Evolutionary conservation across 30 jellyfish, hydroid and myxozoan species (phyloP), one percentile per base, ranked within the genome.

Genomic region (Cassiopea andromeda): DNA sequence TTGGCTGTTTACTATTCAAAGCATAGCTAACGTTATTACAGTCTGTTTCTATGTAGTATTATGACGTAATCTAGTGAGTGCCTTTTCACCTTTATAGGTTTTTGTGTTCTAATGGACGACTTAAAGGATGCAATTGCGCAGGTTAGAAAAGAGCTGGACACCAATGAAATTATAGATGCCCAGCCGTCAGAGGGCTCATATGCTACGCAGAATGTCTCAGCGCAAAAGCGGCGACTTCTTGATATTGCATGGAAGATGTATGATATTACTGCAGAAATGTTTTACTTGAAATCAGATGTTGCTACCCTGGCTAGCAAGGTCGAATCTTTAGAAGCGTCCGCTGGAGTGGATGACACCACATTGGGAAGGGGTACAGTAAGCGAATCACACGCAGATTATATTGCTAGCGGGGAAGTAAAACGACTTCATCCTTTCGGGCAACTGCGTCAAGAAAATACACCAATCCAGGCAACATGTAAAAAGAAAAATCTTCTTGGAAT

Each of bases 171-270:
- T 6, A 19, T 14, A 2, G 16, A 9, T 27, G 54, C 4, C 10
- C 50, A 70, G 50, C 73, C 73, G 27, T 17, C 73, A 2, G 38
- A 19, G 10, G 79, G 15, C 15, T 18, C 15, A 54, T 54, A 6
- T 69, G 79, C 15, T 47, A 13, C 81, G 64, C 74, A 47, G 57
- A 80, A 78, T 9, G 46, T 49, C 54, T 77, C 83, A 16, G 58
- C 14, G 12, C 73, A 81, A 49, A 91, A 81, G 10, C 50, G 96
- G 57, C 57, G 85, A 54, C 54, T 89, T 10, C 85, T 89, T 18
- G 85, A 89, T 49, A 90, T 89, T 7, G 96, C 96, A 3, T 89
- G 96, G 96, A 89, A 81, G 49, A 69, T 89, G 47, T 89, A 89
- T 64, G 96, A 89, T 58, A 60, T 89, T 67, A 74, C 96, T 1